Percentiles rank a stretch among this genome's conserved stretches.
These are phyloP conservation scores for Drosophila paranaensis DNA, from an alignment of 2,888 invertebrate genomes.

Conservation along the genomic window DNA sequence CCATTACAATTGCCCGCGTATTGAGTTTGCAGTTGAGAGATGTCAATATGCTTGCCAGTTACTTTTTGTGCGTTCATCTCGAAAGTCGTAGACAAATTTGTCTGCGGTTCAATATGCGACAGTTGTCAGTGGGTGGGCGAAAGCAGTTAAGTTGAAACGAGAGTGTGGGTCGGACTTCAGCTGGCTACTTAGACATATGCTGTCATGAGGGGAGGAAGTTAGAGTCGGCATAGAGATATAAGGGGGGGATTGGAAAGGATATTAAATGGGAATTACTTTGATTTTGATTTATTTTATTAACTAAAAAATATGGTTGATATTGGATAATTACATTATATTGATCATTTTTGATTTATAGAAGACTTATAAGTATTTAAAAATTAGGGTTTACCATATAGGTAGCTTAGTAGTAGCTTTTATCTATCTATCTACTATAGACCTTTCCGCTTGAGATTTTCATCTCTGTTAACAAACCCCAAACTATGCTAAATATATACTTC, in stretches of 20 bases:
- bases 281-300: conserved; percentile 1
- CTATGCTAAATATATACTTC: not conserved
- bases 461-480: not conserved
- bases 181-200: conserved; percentile 56
- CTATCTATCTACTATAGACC: not conserved
- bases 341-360: not conserved
- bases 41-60: conserved; percentile 66
- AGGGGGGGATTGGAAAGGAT: not conserved
- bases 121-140: conserved; percentile 46
- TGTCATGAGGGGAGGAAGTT: not conserved
- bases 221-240: too few relatives aligned
- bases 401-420: not conserved
- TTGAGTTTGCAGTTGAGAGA: conserved; percentile 64
- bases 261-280: not conserved
- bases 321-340: too few relatives aligned
- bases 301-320: not conserved
- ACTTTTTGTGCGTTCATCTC: conserved; percentile 49
- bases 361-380: not conserved
- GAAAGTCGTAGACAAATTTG: conserved; percentile 79
- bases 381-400: too few relatives aligned
- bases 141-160: not conserved
- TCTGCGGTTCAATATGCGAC: conserved; percentile 77
- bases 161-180: conserved; percentile 3
- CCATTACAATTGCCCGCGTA: conserved; percentile 43
- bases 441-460: not conserved